phyloP scores from a whole-genome alignment of 2,888 invertebrate genomes.

The Metacarcinus magister region DNA sequence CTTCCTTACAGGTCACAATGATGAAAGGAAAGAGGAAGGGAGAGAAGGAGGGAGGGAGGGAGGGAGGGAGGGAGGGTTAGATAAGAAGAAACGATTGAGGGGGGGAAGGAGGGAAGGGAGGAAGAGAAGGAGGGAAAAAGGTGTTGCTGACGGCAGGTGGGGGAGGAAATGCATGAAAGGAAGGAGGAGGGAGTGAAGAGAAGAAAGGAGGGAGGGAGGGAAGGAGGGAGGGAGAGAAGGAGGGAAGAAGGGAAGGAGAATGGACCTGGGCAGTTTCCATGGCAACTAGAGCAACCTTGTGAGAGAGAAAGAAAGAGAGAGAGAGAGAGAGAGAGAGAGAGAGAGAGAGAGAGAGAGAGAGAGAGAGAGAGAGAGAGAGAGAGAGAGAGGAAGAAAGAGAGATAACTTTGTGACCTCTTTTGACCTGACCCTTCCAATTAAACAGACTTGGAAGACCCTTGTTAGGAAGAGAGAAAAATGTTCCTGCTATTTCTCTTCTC shows the following conservation, averaged over 20 bases:
- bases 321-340: conserved; percentile 26
- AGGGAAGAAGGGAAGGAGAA: background rate
- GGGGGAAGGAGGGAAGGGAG: background rate
- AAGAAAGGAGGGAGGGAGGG: background rate
- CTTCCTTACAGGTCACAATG: background rate
- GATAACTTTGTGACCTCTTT: background rate
- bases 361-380: background rate
- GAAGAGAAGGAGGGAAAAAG: background rate
- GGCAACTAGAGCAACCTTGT: background rate
- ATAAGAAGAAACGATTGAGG: background rate
- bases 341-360: background rate
- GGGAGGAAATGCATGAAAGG: background rate
- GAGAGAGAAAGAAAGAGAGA: background rate
- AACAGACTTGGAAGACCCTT: background rate
- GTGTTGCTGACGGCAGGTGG: background rate
- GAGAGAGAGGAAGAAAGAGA: background rate
- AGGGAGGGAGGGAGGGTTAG: background rate
- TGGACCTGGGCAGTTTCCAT: background rate
- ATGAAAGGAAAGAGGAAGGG: background rate
- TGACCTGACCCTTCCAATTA: background rate
- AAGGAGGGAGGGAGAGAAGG: background rate
- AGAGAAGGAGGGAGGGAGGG: background rate
- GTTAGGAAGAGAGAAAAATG: background rate
- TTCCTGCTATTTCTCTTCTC: background rate
- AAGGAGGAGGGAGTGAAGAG: background rate